Base-by-base conservation (phyloP, 2,797 vertebrate species). In the Tiaroga cobitis region DNA sequence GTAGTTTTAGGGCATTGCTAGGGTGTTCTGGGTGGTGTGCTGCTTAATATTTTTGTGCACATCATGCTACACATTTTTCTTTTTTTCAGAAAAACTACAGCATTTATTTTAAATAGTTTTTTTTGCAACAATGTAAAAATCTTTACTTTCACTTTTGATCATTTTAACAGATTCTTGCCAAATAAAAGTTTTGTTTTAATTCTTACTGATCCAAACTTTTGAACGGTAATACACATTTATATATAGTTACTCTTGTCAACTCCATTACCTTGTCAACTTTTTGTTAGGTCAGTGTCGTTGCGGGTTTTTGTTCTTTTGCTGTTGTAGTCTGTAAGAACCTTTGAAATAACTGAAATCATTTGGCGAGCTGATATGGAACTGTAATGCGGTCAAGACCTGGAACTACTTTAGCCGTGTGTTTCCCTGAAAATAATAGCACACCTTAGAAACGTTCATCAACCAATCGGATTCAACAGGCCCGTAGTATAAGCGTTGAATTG, bases 211-310 rank as follows among this genome's bases (percentile, higher is more conserved):
- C 3, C 26, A 65, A 65, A 29, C 6, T 29, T 63, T 65, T 65
- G 26, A 29, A 65, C 0, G 10, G 15, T 29, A 63, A 15, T 63
- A 15, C 26, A 15, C 61, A 63, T 63, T 29, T 29, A 63, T 29
- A 63, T 32, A 65, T 29, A 63, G 13, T 63, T 29, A 63, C 13
- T 29, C 26, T 46, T 4, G n/a, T 72, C 7, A 43, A 43, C 24
- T 24, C n/a, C n/a, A n/a, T n/a, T n/a, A n/a, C n/a, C 26, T 46
- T 4, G n/a, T 72, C 7, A 43, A 43, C 24, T 24, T 43, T n/a
- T n/a, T n/a, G 24, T 24, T 59, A 11, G 2, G 24, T n/a, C 1
- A 13, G 9, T n/a, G 4, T n/a, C 2, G 0, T 59, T 59, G 3
- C 11, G 56, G 3, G 24, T 11, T 59, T n/a, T 59, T 10, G 56